Percentiles rank a stretch among this genome's conserved stretches.
Conservation (phyloP, 1,140 invertebrate species). For the Papilio helenus region DNA sequence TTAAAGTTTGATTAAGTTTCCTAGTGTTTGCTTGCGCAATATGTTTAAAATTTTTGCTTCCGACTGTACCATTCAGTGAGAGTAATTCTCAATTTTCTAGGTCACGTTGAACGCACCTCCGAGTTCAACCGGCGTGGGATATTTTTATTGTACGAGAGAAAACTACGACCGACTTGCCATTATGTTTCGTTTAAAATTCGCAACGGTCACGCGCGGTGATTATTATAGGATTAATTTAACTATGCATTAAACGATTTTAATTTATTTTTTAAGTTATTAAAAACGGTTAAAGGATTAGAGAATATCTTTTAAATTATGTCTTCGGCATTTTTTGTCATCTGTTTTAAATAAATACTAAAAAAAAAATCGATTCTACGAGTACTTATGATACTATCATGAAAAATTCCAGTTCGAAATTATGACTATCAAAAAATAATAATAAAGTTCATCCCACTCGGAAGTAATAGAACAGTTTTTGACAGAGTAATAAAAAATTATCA, state of each 20-base stretch:
- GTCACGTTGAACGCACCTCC: slow-evolving; percentile 63
- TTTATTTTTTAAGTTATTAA: slow-evolving; percentile 7
- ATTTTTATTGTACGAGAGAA: slow-evolving; percentile 36
- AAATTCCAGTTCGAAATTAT: too few relatives aligned
- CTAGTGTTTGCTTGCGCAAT: slow-evolving; percentile 45
- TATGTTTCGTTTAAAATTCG: slow-evolving; percentile 11
- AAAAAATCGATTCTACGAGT: too few relatives aligned
- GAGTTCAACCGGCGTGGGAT: slow-evolving; percentile 44
- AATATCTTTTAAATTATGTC: background rate
- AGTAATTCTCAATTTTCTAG: slow-evolving; percentile 70
- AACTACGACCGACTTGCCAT: slow-evolving; percentile 21
- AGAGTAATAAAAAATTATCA: background rate
- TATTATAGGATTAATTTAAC: background rate
- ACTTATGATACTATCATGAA: too few relatives aligned
- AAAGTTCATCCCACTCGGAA: background rate
- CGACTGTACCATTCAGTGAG: slow-evolving; percentile 62
- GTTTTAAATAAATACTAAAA: too few relatives aligned
- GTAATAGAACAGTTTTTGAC: background rate
- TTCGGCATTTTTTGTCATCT: too few relatives aligned
- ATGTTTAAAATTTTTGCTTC: slow-evolving; percentile 51
- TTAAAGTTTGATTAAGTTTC: slow-evolving; percentile 24
- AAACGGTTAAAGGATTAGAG: background rate
- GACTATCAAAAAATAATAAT: too few relatives aligned
- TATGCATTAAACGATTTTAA: background rate
- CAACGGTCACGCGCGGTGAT: slow-evolving; percentile 17